Percentiles rank a stretch among this genome's conserved stretches.
phyloP scores from a whole-genome alignment of 2,113 vertebrate species.

The Diphyllodes magnificus region DNA sequence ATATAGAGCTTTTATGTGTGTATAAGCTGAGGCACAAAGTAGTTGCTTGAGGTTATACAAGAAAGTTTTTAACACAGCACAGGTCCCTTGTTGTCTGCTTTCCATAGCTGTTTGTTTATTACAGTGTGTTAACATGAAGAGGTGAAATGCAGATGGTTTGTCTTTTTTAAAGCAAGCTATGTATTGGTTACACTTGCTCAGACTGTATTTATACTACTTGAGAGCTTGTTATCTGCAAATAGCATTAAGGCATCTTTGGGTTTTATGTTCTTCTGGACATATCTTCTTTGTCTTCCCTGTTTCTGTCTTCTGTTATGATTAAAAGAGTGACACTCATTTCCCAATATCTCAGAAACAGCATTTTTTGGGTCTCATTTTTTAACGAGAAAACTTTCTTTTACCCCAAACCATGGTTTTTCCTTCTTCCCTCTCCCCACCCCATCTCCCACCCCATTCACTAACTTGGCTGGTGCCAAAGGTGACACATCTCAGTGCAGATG shows the following conservation, averaged over 20 bases:
- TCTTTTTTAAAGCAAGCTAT: background rate
- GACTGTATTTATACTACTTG: background rate
- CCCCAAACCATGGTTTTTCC: fast-evolving
- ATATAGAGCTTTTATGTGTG: background rate
- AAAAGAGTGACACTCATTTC: background rate
- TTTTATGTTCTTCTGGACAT: background rate
- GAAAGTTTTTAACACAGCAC: background rate
- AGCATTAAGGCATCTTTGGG: background rate
- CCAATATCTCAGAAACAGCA: background rate
- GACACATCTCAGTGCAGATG: background rate
- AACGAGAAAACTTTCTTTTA: background rate
- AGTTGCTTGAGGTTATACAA: background rate
- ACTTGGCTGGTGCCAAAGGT: background rate
- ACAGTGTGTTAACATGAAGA: background rate
- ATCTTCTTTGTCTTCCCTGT: background rate
- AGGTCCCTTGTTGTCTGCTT: background rate
- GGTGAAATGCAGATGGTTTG: background rate
- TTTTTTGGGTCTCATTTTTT: background rate
- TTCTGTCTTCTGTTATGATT: background rate
- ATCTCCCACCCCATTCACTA: background rate
- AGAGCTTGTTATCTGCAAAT: background rate
- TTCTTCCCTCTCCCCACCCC: background rate
- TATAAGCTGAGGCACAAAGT: background rate
- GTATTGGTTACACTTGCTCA: background rate
- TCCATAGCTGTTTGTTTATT: background rate